Percentiles rank a stretch among this genome's conserved stretches.
phyloP scores from a whole-genome alignment of 2,888 invertebrate genomes.

The Hydriomena furcata region DNA sequence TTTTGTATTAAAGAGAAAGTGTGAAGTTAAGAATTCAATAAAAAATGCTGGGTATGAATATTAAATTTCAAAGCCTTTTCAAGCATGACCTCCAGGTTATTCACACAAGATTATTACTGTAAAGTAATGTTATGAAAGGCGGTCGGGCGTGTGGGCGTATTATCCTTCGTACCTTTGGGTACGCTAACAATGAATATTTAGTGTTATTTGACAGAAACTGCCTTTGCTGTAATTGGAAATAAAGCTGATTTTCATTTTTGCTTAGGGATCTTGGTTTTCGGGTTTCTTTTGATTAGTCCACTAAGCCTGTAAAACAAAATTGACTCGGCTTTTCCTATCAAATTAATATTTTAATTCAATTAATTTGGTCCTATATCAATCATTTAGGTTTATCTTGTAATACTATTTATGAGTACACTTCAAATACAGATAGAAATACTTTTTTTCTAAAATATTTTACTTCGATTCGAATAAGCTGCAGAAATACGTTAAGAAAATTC shows the following conservation, averaged over 20 bases:
- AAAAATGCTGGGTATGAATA: constrained; percentile 18
- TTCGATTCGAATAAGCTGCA: neutral
- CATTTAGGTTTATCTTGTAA: too few species aligned
- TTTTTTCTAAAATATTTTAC: too few species aligned
- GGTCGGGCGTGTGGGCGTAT: constrained; percentile 48
- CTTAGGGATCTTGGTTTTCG: neutral
- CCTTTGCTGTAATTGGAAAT: constrained; percentile 37
- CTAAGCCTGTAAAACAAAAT: neutral
- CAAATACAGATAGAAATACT: too few species aligned
- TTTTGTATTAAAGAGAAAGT: neutral
- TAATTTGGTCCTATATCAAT: too few species aligned
- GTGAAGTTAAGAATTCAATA: neutral
- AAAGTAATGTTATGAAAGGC: constrained; percentile 50
- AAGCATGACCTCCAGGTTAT: constrained; percentile 36
- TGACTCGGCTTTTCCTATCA: neutral
- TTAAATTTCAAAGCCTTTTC: constrained; percentile 30
- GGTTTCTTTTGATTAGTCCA: constrained; percentile 11
- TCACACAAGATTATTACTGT: constrained; percentile 44
- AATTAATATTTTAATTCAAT: constrained; percentile 3
- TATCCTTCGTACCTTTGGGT: constrained; percentile 46
- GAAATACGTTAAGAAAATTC: neutral
- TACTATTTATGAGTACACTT: too few species aligned
- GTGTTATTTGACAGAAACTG: constrained; percentile 42
- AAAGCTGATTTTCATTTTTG: constrained; percentile 18
- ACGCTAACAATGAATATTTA: constrained; percentile 50